Evolutionary conservation across 1,140 invertebrate genomes (phyloP).

Genomic region (Cyphomyrmex costatus): DNA sequence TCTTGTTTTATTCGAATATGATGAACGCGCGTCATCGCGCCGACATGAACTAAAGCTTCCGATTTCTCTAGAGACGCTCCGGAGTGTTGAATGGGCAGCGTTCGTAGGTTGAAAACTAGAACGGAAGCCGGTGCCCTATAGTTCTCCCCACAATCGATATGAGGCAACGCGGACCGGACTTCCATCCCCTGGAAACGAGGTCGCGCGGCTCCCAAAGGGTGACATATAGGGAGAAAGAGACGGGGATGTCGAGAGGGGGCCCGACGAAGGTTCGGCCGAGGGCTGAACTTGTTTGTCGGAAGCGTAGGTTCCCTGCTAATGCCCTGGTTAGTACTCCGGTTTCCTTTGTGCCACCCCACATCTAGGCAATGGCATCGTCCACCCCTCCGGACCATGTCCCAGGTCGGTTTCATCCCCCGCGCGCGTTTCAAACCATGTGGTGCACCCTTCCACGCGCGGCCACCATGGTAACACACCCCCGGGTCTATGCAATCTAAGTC

Average conservation of each 20-base stretch:
- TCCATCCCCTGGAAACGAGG: slow-evolving; percentile 61
- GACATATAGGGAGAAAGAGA: slow-evolving; percentile 16
- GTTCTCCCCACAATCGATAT: slow-evolving; percentile 60
- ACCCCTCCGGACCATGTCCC: slow-evolving; percentile 53
- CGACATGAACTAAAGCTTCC: neutral
- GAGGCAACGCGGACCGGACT: slow-evolving; percentile 49
- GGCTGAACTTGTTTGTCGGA: slow-evolving; percentile 75
- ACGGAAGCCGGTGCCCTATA: slow-evolving; percentile 12
- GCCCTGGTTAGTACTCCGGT: slow-evolving; percentile 78
- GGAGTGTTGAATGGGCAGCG: neutral
- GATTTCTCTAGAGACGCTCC: slow-evolving; percentile 45
- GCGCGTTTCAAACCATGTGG: slow-evolving; percentile 52
- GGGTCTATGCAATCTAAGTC: slow-evolving; percentile 76
- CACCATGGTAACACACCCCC: slow-evolving; percentile 69
- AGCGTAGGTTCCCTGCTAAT: slow-evolving; percentile 76
- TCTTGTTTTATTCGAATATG: slow-evolving; percentile 13
- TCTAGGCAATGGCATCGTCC: slow-evolving; percentile 39
- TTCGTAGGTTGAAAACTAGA: slow-evolving; percentile 42
- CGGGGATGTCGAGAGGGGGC: slow-evolving; percentile 62
- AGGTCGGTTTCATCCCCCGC: slow-evolving; percentile 63
- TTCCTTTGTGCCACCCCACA: slow-evolving; percentile 77
- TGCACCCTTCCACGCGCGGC: slow-evolving; percentile 58
- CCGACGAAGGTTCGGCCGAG: slow-evolving; percentile 54
- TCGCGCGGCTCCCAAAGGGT: slow-evolving; percentile 63
- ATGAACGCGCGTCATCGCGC: neutral